phyloP scores from a whole-genome alignment of 2,888 invertebrate species.

The Argyresthia goedartella region DNA sequence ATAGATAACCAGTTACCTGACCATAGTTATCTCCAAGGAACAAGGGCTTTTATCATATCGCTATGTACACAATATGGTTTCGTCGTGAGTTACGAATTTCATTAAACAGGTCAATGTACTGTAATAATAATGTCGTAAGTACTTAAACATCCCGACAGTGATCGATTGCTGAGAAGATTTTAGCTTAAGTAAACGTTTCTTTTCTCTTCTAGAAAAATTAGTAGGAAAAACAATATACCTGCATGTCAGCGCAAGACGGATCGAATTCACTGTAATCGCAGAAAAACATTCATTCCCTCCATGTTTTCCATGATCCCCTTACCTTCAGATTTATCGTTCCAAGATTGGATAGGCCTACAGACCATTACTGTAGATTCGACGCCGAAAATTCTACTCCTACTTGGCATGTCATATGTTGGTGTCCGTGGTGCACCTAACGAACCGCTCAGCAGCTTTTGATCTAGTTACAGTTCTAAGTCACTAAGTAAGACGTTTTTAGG shows the following conservation, averaged over 20 bases:
- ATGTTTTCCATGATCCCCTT: neutral
- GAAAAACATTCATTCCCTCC: neutral
- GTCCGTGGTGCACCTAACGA: too few species aligned
- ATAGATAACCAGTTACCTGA: too few species aligned
- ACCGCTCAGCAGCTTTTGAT: too few species aligned
- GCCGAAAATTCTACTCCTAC: too few species aligned
- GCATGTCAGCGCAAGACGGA: constrained; percentile 44
- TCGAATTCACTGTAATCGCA: constrained; percentile 20
- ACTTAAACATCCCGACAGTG: constrained; percentile 48
- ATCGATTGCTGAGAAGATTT: constrained; percentile 58
- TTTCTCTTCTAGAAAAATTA: constrained; percentile 7
- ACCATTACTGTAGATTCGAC: too few species aligned
- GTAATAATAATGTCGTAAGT: constrained; percentile 37
- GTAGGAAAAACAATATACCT: constrained; percentile 26
- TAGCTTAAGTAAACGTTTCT: constrained; percentile 53
- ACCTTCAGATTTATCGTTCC: neutral
- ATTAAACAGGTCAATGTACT: constrained; percentile 55
- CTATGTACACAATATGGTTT: constrained; percentile 19
- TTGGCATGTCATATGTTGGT: too few species aligned
- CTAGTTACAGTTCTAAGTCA: too few species aligned
- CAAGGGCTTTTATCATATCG: neutral
- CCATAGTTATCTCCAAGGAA: too few species aligned
- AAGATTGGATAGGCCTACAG: too few species aligned
- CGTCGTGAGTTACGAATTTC: constrained; percentile 40
- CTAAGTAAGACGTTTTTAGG: too few species aligned